Percentiles rank a stretch among this genome's conserved stretches.
Evolutionary conservation across 2,113 vertebrate species (phyloP).

Genomic region (Aspiorhynchus laticeps): DNA sequence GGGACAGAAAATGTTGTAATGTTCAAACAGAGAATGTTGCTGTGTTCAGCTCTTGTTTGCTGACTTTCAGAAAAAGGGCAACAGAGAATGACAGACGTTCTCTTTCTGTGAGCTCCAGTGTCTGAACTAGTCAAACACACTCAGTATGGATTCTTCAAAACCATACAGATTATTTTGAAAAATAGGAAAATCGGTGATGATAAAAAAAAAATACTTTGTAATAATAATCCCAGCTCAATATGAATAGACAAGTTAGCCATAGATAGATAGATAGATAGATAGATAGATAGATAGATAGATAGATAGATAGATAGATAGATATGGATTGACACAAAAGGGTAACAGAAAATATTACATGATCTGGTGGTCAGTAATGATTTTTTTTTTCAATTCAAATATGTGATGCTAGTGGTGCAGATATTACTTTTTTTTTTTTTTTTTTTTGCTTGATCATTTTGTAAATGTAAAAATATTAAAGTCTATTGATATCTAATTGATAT

Average conservation of each 20-base stretch:
- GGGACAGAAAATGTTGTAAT: background rate
- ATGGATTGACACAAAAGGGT: background rate
- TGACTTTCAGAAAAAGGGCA: conserved; percentile 7
- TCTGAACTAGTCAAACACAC: background rate
- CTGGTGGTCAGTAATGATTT: background rate
- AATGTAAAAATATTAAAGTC: background rate
- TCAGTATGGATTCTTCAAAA: background rate
- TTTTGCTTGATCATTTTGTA: background rate
- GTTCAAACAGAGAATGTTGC: conserved; percentile 2
- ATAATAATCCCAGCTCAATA: background rate
- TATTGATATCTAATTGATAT: background rate
- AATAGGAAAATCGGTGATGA: background rate
- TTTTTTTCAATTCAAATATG: background rate
- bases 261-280: too few species aligned
- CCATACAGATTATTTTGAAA: background rate
- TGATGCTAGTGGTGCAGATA: background rate
- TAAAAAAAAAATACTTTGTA: too few species aligned
- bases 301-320: too few species aligned
- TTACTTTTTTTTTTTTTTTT: too few species aligned
- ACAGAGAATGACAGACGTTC: background rate
- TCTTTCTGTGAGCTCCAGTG: background rate
- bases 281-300: too few species aligned
- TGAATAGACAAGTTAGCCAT: background rate
- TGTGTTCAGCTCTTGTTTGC: background rate
- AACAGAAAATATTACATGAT: background rate